Evolutionary conservation across 1,140 invertebrate genomes (phyloP).

Genomic region (Armadillidium nasatum): DNA sequence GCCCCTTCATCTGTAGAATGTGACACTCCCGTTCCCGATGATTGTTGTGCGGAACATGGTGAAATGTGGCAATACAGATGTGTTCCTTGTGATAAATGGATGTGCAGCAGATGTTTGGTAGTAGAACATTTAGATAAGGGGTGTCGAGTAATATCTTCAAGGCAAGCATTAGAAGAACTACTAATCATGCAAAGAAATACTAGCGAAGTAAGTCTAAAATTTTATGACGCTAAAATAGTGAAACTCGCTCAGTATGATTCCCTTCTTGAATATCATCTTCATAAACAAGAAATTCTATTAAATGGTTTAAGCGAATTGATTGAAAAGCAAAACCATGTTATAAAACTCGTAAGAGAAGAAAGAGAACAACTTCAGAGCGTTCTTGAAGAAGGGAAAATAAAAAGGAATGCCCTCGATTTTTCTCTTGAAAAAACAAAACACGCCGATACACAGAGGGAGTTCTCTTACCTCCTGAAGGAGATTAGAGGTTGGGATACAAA

Average conservation of each 20-base stretch:
- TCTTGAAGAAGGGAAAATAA: slow-evolving; percentile 5
- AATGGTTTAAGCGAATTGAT: slow-evolving; percentile 21
- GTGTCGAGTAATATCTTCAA: slow-evolving; percentile 26
- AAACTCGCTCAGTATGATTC: slow-evolving; percentile 23
- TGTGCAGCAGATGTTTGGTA: slow-evolving; percentile 24
- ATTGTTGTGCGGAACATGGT: slow-evolving; percentile 22
- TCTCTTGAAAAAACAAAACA: neutral
- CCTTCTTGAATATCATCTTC: slow-evolving; percentile 23
- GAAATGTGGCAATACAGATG: slow-evolving; percentile 29
- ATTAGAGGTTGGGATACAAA: neutral
- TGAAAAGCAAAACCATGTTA: slow-evolving; percentile 21
- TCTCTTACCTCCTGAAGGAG: neutral
- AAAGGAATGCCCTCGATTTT: neutral
- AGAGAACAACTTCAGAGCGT: neutral
- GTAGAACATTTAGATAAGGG: slow-evolving; percentile 26
- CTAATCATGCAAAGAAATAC: neutral
- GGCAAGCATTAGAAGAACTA: slow-evolving; percentile 27
- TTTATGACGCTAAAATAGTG: slow-evolving; percentile 24
- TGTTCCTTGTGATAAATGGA: slow-evolving; percentile 28
- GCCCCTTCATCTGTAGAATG: slow-evolving; percentile 16
- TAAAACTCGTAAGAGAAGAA: slow-evolving; percentile 24
- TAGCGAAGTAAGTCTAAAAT: slow-evolving; percentile 8
- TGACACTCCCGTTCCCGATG: slow-evolving; percentile 16
- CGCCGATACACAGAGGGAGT: neutral
- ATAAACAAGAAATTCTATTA: slow-evolving; percentile 25